These are phyloP conservation scores for Oophaga pumilio DNA, from an alignment of 2,113 vertebrate genomes.

Conservation along the genomic window DNA sequence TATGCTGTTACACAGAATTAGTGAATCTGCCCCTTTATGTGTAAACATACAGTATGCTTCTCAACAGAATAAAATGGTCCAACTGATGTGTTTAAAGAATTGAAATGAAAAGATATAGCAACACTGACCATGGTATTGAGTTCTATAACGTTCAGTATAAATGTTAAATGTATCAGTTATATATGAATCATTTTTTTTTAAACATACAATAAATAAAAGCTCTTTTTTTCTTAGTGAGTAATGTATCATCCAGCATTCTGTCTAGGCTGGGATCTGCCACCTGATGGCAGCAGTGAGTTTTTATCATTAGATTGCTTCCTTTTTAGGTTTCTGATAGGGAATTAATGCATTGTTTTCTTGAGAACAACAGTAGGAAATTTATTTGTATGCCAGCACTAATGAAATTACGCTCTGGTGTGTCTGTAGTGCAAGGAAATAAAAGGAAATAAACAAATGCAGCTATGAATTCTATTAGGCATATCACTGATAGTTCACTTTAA, in stretches of 20 bases:
- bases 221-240: background rate
- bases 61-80: too few relatives aligned
- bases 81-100: too few relatives aligned
- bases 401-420: background rate
- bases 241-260: background rate
- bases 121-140: too few relatives aligned
- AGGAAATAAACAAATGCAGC: background rate
- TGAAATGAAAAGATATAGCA: too few relatives aligned
- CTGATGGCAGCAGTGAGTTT: conserved; percentile 43
- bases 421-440: background rate
- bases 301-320: background rate
- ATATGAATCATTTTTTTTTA: background rate
- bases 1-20: too few relatives aligned
- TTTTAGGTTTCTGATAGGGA: background rate
- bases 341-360: background rate
- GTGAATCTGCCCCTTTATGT: too few relatives aligned
- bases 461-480: background rate
- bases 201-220: background rate
- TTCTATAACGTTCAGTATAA: too few relatives aligned
- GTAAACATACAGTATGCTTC: too few relatives aligned
- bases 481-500: background rate
- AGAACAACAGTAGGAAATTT: background rate
- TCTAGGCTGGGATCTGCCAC: background rate
- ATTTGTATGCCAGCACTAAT: background rate
- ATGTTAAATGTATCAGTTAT: too few relatives aligned